These are phyloP conservation scores for Camponotus fellah DNA, from an alignment of 2,888 invertebrate species.

Conservation along the genomic window DNA sequence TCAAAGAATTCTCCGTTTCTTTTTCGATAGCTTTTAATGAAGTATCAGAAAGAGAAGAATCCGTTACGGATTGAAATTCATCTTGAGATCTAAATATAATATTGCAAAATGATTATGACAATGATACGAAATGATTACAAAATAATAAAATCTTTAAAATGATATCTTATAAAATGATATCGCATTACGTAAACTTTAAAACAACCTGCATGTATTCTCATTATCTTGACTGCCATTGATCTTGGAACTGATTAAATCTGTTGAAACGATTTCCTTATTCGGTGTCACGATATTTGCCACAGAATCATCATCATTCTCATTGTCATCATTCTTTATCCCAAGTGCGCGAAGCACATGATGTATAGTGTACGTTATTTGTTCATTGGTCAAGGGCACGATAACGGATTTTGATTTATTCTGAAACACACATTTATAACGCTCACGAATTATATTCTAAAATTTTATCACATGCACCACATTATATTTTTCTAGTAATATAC, in stretches of 20 bases:
- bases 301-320: slow-evolving; percentile 26
- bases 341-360: slow-evolving; percentile 59
- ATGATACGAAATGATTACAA: neutral
- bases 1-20: neutral
- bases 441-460: neutral
- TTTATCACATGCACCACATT: neutral
- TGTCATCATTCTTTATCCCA: slow-evolving; percentile 55
- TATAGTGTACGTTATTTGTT: slow-evolving; percentile 53
- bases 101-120: neutral
- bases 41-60: neutral
- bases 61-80: neutral
- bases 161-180: neutral
- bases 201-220: slow-evolving; percentile 21
- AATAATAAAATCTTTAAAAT: neutral
- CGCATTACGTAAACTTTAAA: neutral
- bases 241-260: slow-evolving; percentile 64
- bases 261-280: slow-evolving; percentile 61
- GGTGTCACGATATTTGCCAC: slow-evolving; percentile 62
- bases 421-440: neutral
- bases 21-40: neutral
- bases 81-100: slow-evolving; percentile 43
- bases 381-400: slow-evolving; percentile 39
- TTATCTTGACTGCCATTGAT: slow-evolving; percentile 47
- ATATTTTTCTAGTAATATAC: neutral
- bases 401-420: slow-evolving; percentile 1